Base-by-base conservation (phyloP, 1,140 invertebrate genomes). In the Cydia pomonella region DNA sequence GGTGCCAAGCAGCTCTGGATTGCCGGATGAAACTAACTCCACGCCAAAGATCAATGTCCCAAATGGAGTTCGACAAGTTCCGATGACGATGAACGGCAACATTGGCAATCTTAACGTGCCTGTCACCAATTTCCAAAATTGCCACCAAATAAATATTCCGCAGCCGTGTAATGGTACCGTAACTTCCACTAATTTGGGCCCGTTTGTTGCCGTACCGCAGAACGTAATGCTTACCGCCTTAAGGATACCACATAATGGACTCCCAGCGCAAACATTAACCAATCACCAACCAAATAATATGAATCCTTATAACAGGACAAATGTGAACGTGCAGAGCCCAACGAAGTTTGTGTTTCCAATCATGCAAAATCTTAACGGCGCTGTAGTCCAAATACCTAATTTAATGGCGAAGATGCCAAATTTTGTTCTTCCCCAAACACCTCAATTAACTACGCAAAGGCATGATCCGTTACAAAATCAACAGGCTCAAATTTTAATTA, bases 201-300 rank as follows among this genome's bases (percentile, higher is more conserved):
- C 90, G 33, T 93, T 91, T 78, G 84, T 92, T 63, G 86, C 91
- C 10, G 84, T 93, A 66, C 88, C 92, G 66, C 93, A 89, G 79
- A 92, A 93, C 75, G 91, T 94, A 9, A 93, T 94, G 87, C 84
- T 94, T 6, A 93, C 93, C 33, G 89, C 93, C 0, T 86, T 94
- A 81, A 89, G 93, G 80, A 91, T 94, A 88, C 93, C 93, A 21
- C 91, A 92, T 75, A 93, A 92, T 73, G 88, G 86, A 66, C 80
- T 89, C 77, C 82, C 85, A n/a, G 75, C 88, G 33, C 89, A 89
- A 84, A 83, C 86, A 4, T 76, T 91, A 75, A 82, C 79, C 29
- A 69, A 69, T 69, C 64, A 69, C 18, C 89, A 87, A 74, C 87
- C 84, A 80, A 87, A 84, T 78, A 88, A 86, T 79, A 86, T 91